Base-by-base conservation (phyloP, 2,113 vertebrate species). In the Gnathonemus echidnorhynchus region DNA sequence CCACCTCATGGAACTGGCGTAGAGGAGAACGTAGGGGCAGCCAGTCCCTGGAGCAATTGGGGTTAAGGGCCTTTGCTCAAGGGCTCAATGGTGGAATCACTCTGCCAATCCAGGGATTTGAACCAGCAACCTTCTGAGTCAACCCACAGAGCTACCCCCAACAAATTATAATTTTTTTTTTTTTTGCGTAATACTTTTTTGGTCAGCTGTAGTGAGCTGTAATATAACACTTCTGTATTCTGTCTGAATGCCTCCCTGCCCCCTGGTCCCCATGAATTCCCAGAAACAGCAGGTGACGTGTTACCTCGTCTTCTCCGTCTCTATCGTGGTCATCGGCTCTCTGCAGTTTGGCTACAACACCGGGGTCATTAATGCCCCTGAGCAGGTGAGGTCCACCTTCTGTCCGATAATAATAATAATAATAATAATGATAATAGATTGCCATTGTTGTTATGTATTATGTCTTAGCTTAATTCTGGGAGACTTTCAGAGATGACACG, bases 291-390 rank as follows among this genome's bases (percentile, higher is more conserved):
- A 96, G 92, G 94, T 96, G 0, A 96, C 96, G 13, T 94, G 95
- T 84, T 96, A 96, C 7, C 97, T 99, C 89, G 35, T 98, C 48
- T 97, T 97, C 84, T 95, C 97, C 1, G 87, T 98, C 90, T 58
- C 53, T 1, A 88, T 97, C 1, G 98, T 98, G 2, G 93, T 97
- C 19, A 97, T 98, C 35, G 97, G 98, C 90, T 99, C 98, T 0
- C 95, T 99, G 88, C 98, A 98, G 93, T 99, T 97, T 86, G 98
- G 98, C 2, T 99, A 97, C 95, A 99, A 99, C 95, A 80, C 74
- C 2, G 74, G 74, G 4, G 74, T 77, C 5, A 77, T 77, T 19
- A 77, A 77, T 77, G 74, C 98, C 52, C 98, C 98, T 0, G 97
- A 98, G 90, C 27, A 88, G 95, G 98, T 99, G 1, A 56, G 91